phyloP scores from a whole-genome alignment of 2,113 vertebrate species.

The Pedionomus torquatus region DNA sequence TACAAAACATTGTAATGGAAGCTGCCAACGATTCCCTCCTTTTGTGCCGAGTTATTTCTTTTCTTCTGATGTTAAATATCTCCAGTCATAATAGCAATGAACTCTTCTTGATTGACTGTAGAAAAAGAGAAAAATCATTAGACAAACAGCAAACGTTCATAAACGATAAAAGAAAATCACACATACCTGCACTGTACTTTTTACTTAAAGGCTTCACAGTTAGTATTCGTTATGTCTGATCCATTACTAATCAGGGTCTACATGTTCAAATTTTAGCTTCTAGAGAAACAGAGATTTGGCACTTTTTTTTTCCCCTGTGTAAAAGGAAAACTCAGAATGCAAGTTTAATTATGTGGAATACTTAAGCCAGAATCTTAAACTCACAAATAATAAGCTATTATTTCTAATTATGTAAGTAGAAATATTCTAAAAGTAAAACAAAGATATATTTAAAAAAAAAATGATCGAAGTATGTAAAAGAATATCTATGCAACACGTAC shows the following conservation, averaged over 20 bases:
- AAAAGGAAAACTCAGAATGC: not conserved
- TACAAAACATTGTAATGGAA: conserved; percentile 33
- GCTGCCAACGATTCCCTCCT: not conserved
- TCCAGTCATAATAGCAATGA: conserved; percentile 94
- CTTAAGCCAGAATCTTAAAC: not conserved
- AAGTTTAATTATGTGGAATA: not conserved
- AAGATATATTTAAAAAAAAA: not conserved
- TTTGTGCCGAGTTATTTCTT: not conserved
- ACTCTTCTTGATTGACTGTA: conserved; percentile 95
- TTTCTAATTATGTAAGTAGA: not conserved
- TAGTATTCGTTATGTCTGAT: not conserved
- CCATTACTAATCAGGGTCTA: not conserved
- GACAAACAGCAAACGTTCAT: not conserved
- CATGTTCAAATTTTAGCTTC: not conserved
- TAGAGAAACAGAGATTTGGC: not conserved
- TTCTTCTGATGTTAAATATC: conserved; percentile 83
- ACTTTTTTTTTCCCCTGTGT: not conserved
- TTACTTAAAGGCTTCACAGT: not conserved
- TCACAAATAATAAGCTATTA: not conserved
- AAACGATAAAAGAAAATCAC: not conserved
- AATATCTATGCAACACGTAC: not conserved
- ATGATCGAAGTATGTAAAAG: not conserved
- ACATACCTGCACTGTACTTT: not conserved
- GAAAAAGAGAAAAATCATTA: conserved; percentile 43
- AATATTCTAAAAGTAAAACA: not conserved